Conservation (phyloP, 2,797 vertebrate species). For the Manis pentadactyla region DNA sequence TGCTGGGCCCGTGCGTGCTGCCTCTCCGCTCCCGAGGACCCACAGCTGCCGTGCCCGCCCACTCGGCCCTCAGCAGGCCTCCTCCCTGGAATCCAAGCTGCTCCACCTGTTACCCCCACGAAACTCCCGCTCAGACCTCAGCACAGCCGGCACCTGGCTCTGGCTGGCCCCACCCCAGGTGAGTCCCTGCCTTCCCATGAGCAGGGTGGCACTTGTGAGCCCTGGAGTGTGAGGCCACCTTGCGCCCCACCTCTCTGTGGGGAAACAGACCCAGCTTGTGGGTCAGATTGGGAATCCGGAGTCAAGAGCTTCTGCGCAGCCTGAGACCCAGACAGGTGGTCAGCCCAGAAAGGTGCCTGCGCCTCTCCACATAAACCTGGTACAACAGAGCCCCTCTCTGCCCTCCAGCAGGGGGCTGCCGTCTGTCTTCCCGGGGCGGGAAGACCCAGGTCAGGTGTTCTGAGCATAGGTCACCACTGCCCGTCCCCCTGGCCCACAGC, state of each 20-base stretch:
- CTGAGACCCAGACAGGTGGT: fast-evolving
- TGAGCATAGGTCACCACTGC: background rate
- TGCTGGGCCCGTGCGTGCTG: too few species aligned
- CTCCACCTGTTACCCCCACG: background rate
- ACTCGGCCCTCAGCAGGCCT: too few species aligned
- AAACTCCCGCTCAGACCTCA: background rate
- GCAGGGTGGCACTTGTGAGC: background rate
- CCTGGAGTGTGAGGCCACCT: background rate
- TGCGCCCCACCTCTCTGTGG: background rate
- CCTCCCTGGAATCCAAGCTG: background rate
- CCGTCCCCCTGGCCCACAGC: background rate
- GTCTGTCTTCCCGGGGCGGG: background rate
- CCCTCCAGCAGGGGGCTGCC: too few species aligned
- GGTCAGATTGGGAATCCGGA: background rate
- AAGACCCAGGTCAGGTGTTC: background rate
- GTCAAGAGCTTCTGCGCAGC: background rate
- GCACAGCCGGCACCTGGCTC: background rate
- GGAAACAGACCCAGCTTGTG: background rate
- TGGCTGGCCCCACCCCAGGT: background rate
- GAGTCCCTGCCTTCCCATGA: background rate
- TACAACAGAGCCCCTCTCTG: fast-evolving
- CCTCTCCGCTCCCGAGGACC: too few species aligned
- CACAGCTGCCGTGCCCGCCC: too few species aligned
- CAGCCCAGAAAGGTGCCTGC: background rate
- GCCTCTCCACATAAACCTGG: fast-evolving